Evolutionary conservation across 1,140 invertebrate genomes (phyloP).

Genomic region (Paralvinella palmiformis): DNA sequence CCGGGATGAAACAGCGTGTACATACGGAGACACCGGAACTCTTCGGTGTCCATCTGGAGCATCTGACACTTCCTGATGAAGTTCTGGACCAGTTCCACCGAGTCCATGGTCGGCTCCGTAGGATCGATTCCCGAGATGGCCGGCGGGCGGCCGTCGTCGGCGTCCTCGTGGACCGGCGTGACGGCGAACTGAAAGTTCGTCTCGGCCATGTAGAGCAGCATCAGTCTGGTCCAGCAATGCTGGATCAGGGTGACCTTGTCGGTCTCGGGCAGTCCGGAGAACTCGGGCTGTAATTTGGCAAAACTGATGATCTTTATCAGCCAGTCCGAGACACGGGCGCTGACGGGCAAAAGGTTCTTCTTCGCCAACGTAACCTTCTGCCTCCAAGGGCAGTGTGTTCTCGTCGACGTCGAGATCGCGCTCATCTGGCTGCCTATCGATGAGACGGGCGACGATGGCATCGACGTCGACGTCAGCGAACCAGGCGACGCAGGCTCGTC

Average conservation of each 20-base stretch:
- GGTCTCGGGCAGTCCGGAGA: constrained; percentile 35
- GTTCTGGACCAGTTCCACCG: constrained; percentile 39
- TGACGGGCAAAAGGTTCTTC: constrained; percentile 46
- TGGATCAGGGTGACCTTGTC: constrained; percentile 42
- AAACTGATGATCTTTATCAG: constrained; percentile 45
- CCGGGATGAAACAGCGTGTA: constrained; percentile 45
- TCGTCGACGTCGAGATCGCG: background rate
- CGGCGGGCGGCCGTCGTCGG: background rate
- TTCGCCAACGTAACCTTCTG: constrained; percentile 33
- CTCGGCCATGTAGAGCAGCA: constrained; percentile 46
- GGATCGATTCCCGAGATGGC: background rate
- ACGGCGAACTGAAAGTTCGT: constrained; percentile 47
- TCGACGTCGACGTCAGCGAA: background rate
- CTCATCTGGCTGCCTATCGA: background rate
- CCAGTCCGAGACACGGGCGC: constrained; percentile 46
- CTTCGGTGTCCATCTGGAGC: constrained; percentile 39
- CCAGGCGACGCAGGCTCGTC: background rate
- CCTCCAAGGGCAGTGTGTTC: background rate
- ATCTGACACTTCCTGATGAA: constrained; percentile 45
- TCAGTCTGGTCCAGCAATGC: constrained; percentile 40
- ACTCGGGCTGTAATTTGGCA: constrained; percentile 42
- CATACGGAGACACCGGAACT: constrained; percentile 44
- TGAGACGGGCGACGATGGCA: background rate
- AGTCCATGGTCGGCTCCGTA: constrained; percentile 40
- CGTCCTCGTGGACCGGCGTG: constrained; percentile 24